Evolutionary conservation across 2,888 invertebrate species (phyloP).

Genomic region (Orthosia gracilis): DNA sequence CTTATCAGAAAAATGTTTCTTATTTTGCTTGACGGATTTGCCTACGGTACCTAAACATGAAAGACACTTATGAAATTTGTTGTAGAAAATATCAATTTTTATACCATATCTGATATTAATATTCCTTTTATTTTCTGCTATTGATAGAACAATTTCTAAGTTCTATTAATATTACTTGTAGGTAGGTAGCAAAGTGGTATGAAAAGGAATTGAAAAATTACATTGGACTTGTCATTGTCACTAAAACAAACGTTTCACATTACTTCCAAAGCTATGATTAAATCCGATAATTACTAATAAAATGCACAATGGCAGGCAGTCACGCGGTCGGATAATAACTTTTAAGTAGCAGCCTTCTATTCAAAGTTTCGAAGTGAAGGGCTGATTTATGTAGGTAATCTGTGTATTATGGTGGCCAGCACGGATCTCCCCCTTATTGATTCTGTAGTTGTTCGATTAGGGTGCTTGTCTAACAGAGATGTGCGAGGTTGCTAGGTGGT

Average conservation of each 20-base stretch:
- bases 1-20: not conserved
- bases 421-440: constrained; percentile 66
- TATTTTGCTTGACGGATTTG: not conserved
- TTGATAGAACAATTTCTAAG: not conserved
- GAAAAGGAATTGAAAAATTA: not conserved
- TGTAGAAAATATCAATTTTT: no score
- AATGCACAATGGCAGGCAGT: constrained; percentile 49
- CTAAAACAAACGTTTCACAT: not conserved
- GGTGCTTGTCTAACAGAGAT: not conserved
- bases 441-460: constrained; percentile 64
- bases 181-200: not conserved
- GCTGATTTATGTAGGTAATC: constrained; percentile 78
- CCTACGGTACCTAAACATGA: no score
- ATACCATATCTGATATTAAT: no score
- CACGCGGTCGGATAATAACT: constrained; percentile 61
- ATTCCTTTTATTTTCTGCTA: not conserved
- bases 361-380: constrained; percentile 71
- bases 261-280: constrained; percentile 7
- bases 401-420: constrained; percentile 71
- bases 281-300: constrained; percentile 48
- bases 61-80: no score
- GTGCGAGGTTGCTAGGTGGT: not conserved
- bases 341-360: constrained; percentile 64
- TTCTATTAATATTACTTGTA: not conserved
- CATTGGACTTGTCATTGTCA: not conserved